These are phyloP conservation scores for Peribatodes rhomboidaria DNA, from an alignment of 2,888 invertebrate species.

Conservation along the genomic window DNA sequence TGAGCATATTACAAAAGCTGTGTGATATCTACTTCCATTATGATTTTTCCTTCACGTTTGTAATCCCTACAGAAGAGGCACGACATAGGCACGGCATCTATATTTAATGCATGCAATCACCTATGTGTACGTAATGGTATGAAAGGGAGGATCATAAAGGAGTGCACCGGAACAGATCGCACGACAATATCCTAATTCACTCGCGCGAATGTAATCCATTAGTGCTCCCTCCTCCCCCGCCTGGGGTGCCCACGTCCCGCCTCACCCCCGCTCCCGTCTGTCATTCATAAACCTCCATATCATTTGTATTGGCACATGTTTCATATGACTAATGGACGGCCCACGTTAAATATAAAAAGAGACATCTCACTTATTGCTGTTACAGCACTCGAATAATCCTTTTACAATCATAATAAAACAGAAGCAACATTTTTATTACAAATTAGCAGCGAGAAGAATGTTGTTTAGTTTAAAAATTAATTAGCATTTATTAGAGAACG, in stretches of 20 bases:
- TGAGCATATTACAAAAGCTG: neutral
- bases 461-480: conserved; percentile 18
- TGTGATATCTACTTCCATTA: conserved; percentile 25
- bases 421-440: conserved; percentile 50
- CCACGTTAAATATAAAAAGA: conserved; percentile 76
- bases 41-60: conserved; percentile 23
- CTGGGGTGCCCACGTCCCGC: conserved; percentile 44
- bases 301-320: conserved; percentile 87
- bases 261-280: conserved; percentile 62
- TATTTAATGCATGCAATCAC: conserved; percentile 65
- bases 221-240: conserved; percentile 66
- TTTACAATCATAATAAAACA: conserved; percentile 38
- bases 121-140: conserved; percentile 56
- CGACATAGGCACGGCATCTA: conserved; percentile 48
- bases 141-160: conserved; percentile 72
- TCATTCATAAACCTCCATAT: conserved; percentile 86
- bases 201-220: conserved; percentile 86
- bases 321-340: conserved; percentile 85
- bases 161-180: conserved; percentile 84
- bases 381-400: conserved; percentile 47
- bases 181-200: conserved; percentile 87
- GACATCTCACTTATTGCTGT: conserved; percentile 66
- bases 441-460: conserved; percentile 39
- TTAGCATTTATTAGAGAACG: conserved; percentile 29
- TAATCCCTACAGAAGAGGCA: conserved; percentile 35